These are phyloP conservation scores for Gobio gobio DNA, from an alignment of 2,113 vertebrate genomes.

Conservation along the genomic window DNA sequence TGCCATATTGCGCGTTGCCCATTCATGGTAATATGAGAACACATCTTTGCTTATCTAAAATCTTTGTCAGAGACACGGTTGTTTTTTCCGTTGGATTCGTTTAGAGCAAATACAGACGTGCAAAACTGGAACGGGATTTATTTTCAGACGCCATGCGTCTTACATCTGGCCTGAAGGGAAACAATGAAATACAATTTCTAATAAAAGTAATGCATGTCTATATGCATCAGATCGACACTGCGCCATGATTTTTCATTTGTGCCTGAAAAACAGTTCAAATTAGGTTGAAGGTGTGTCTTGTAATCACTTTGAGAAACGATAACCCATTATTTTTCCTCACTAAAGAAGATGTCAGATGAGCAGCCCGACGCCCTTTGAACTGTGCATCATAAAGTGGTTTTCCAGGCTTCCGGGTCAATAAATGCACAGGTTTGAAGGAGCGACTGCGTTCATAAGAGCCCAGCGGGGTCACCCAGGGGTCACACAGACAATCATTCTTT, in stretches of 20 bases:
- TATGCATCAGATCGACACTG: neutral
- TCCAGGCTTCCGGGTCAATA: slow-evolving; percentile 34
- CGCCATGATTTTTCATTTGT: neutral
- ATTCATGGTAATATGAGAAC: no score
- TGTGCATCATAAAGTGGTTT: slow-evolving; percentile 1
- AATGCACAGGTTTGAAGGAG: slow-evolving; percentile 35
- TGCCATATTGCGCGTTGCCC: no score
- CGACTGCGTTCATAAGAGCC: slow-evolving; percentile 46
- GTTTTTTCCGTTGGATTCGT: neutral
- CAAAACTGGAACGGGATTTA: neutral
- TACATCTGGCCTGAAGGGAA: neutral
- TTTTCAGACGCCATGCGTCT: neutral
- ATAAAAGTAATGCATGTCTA: neutral
- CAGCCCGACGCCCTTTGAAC: neutral
- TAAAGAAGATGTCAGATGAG: slow-evolving; percentile 2
- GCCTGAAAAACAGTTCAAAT: slow-evolving; percentile 3
- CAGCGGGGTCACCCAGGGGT: slow-evolving; percentile 52
- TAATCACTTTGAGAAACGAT: neutral
- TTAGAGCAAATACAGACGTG: neutral
- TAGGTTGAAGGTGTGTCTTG: neutral
- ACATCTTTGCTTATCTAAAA: no score
- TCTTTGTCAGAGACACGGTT: neutral
- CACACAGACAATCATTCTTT: slow-evolving; percentile 55
- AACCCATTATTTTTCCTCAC: neutral
- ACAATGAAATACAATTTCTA: neutral